phyloP scores from a whole-genome alignment of 1,140 invertebrate genomes.

The Tachypleus tridentatus region DNA sequence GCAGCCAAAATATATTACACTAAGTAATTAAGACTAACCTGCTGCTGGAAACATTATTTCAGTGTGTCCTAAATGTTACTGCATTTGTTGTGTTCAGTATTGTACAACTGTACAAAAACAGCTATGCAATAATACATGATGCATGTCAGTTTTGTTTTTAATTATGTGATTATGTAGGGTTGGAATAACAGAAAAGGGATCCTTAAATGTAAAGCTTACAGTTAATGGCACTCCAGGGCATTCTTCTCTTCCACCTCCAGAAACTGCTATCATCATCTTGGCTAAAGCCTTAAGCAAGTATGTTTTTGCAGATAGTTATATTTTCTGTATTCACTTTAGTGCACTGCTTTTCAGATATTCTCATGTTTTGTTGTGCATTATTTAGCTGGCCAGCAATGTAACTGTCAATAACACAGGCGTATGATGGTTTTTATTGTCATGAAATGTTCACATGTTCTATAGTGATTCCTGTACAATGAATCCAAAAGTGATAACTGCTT shows the following conservation, averaged over 20 bases:
- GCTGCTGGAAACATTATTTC: too few species aligned
- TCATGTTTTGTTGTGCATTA: background rate
- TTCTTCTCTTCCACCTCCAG: constrained; percentile 42
- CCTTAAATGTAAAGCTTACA: constrained; percentile 35
- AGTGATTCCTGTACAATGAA: too few species aligned
- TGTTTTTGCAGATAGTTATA: background rate
- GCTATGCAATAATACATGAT: too few species aligned
- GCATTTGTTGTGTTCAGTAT: background rate
- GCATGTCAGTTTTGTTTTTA: constrained; percentile 7
- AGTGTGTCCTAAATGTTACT: too few species aligned
- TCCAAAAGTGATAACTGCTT: too few species aligned
- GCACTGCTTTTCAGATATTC: background rate
- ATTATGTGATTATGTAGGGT: constrained; percentile 30
- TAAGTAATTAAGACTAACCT: too few species aligned
- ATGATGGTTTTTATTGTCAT: too few species aligned
- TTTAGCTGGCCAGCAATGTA: too few species aligned
- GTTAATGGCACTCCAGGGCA: constrained; percentile 39
- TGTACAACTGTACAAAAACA: too few species aligned
- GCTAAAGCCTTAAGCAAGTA: constrained; percentile 38
- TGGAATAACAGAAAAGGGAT: constrained; percentile 44
- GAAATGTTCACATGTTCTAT: too few species aligned
- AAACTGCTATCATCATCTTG: constrained; percentile 40
- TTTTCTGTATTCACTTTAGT: constrained; percentile 3
- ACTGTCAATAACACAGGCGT: too few species aligned
- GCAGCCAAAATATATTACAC: too few species aligned